phyloP scores from a whole-genome alignment of 2,113 vertebrate genomes.

The Zootoca vivipara region DNA sequence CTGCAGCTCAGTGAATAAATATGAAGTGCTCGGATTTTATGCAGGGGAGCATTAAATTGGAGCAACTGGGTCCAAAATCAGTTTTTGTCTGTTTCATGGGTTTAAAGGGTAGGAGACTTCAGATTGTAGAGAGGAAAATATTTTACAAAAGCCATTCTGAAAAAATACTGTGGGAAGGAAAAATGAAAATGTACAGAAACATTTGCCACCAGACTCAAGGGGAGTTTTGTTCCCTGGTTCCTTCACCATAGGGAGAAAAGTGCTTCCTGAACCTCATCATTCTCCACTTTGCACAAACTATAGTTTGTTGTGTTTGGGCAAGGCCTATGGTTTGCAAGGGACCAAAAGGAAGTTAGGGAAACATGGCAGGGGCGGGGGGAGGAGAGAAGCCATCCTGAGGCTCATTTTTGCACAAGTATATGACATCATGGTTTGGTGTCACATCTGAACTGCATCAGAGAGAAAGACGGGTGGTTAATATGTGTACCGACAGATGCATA shows the following conservation, averaged over 20 bases:
- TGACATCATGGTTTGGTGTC: background rate
- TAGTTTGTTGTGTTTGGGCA: background rate
- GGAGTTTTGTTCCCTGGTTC: background rate
- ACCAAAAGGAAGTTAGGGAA: background rate
- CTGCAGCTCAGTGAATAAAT: background rate
- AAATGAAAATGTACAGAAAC: background rate
- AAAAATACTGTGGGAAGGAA: background rate
- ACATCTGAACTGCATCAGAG: background rate
- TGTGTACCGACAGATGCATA: background rate
- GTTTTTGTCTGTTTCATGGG: background rate
- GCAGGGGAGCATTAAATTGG: background rate
- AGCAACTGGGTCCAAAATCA: background rate
- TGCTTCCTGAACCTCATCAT: background rate
- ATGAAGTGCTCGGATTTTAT: background rate
- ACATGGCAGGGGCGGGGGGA: too few species aligned
- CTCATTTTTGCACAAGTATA: background rate
- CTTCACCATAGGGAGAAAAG: background rate
- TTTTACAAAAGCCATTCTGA: background rate
- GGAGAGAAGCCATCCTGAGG: background rate
- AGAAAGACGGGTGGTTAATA: background rate
- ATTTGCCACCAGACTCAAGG: background rate
- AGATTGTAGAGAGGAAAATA: background rate
- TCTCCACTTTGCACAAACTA: background rate
- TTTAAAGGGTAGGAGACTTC: too few species aligned
- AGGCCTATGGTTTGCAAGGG: background rate